Percentiles rank a stretch among this genome's conserved stretches.
Conservation (phyloP, 2,888 invertebrate genomes). For the Rhingia campestris region DNA sequence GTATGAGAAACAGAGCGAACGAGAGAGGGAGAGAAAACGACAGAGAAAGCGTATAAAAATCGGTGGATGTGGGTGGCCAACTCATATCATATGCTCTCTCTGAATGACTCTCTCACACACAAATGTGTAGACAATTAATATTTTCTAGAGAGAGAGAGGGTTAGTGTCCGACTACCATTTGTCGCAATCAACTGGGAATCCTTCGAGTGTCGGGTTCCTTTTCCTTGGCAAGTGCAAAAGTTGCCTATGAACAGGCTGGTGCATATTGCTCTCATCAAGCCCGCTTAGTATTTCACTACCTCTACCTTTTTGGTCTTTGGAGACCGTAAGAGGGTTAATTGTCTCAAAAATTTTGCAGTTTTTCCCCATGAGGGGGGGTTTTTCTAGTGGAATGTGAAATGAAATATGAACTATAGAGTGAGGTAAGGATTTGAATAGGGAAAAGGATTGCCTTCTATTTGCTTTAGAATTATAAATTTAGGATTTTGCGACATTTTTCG, state of each 20-base stretch:
- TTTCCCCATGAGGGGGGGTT: not conserved
- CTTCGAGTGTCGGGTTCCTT: constrained; percentile 50
- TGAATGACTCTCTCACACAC: constrained; percentile 21
- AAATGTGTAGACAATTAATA: constrained; percentile 70
- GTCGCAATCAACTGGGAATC: constrained; percentile 74
- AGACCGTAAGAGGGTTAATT: constrained; percentile 70
- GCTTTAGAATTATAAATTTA: constrained; percentile 74
- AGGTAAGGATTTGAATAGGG: constrained; percentile 33
- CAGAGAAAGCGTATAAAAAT: not conserved
- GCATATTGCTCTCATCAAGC: constrained; percentile 30
- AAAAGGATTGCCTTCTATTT: constrained; percentile 62
- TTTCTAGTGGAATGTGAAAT: constrained; percentile 66
- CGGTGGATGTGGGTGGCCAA: constrained; percentile 10
- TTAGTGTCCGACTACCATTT: constrained; percentile 55
- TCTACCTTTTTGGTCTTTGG: constrained; percentile 52
- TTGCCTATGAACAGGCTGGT: constrained; percentile 15
- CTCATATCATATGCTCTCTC: not conserved
- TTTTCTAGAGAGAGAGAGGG: constrained; percentile 13
- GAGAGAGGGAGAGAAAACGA: not conserved
- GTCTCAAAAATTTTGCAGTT: constrained; percentile 54
- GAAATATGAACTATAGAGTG: constrained; percentile 32
- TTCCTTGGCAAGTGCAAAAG: constrained; percentile 42
- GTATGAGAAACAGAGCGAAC: not conserved
- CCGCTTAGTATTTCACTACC: constrained; percentile 21
- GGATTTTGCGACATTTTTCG: constrained; percentile 73